phyloP scores from a whole-genome alignment of 2,797 vertebrate genomes.

The Morelia viridis region DNA sequence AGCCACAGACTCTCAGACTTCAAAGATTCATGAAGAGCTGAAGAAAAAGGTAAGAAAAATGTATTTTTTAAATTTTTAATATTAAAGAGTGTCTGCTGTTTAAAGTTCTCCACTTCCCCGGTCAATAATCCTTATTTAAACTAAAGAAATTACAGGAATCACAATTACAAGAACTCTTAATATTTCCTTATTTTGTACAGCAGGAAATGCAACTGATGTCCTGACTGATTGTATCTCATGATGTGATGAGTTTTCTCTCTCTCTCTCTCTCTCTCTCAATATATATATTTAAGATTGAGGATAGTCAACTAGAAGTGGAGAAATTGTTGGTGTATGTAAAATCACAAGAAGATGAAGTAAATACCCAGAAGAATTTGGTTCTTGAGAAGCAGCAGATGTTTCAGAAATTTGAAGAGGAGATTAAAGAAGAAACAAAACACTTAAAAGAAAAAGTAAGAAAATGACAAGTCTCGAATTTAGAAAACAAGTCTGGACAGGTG shows the following conservation, averaged over 20 bases:
- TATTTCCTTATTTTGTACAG: neutral
- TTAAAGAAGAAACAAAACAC: constrained; percentile 35
- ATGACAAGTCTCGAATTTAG: neutral
- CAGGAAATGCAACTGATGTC: neutral
- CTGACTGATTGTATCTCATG: neutral
- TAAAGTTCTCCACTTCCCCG: neutral
- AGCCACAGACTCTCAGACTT: constrained; percentile 35
- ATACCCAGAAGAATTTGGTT: constrained; percentile 34
- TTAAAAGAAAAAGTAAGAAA: constrained; percentile 39
- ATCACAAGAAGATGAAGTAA: constrained; percentile 29
- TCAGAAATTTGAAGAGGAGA: constrained; percentile 25
- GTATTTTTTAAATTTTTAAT: neutral
- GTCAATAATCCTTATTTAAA: neutral
- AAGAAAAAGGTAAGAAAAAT: neutral
- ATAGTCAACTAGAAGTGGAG: constrained; percentile 43
- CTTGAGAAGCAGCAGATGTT: constrained; percentile 4
- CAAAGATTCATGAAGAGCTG: neutral
- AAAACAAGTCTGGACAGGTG: neutral
- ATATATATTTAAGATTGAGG: constrained; percentile 14
- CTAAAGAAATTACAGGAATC: neutral
- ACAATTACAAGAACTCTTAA: neutral
- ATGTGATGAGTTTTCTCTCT: neutral
- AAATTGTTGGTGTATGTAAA: constrained; percentile 32
- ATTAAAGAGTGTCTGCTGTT: neutral
- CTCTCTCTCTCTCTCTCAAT: neutral